Evolutionary conservation across 2,113 vertebrate genomes (phyloP).

Genomic region (Dendrocopos noguchii): DNA sequence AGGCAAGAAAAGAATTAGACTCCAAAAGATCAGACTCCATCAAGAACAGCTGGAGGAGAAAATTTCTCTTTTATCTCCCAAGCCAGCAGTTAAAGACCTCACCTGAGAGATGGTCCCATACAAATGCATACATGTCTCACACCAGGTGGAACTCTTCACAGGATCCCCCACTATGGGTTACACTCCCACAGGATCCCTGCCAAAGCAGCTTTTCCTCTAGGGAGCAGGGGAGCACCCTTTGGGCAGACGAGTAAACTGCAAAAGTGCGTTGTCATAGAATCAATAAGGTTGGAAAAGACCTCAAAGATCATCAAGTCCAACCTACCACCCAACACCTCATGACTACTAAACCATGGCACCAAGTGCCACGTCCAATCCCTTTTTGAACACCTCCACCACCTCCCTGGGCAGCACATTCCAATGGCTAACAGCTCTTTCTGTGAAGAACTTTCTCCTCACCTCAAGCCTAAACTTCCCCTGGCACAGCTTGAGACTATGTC

Average conservation of each 20-base stretch:
- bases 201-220: not conserved
- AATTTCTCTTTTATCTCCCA: not conserved
- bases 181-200: not conserved
- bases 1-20: not conserved
- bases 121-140: not conserved
- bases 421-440: too few species aligned
- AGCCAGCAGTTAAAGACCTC: not conserved
- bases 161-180: not conserved
- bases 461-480: too few species aligned
- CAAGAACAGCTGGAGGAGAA: not conserved
- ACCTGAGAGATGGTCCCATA: not conserved
- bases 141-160: not conserved
- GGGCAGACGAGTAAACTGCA: not conserved
- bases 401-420: too few species aligned
- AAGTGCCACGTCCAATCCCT: too few species aligned
- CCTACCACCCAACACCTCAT: too few species aligned
- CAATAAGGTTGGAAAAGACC: too few species aligned
- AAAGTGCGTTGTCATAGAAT: not conserved
- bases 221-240: not conserved
- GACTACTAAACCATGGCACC: too few species aligned
- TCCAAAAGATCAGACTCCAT: not conserved
- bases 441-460: too few species aligned
- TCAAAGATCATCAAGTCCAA: too few species aligned
- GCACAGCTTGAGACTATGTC: too few species aligned
- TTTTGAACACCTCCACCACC: too few species aligned